A percentile compares a stretch with the other conserved stretches of the same genome.
Conservation (phyloP, 1,140 invertebrate genomes). For the Macrocentrus cingulum region DNA sequence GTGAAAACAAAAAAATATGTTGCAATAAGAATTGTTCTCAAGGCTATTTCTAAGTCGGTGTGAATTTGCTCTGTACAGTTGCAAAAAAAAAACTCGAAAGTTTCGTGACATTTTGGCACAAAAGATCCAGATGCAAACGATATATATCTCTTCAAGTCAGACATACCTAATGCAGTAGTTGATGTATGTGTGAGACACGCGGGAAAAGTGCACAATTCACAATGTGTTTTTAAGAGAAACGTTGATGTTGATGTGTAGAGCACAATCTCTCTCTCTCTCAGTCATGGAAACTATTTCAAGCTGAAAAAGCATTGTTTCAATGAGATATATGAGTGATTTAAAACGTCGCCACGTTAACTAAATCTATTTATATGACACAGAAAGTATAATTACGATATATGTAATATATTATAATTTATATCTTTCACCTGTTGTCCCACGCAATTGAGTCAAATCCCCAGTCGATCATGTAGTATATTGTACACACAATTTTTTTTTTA, state of each 20-base stretch:
- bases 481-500: no score
- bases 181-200: background rate
- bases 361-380: background rate
- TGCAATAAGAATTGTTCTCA: no score
- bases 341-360: background rate
- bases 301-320: background rate
- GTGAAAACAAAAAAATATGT: background rate
- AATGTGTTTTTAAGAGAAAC: constrained; percentile 5
- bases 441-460: no score
- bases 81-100: background rate
- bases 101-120: constrained; percentile 15
- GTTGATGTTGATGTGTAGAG: background rate
- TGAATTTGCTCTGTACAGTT: constrained; percentile 3
- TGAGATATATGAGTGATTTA: background rate
- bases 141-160: background rate
- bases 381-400: no score
- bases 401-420: no score
- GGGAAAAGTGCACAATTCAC: background rate
- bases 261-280: background rate
- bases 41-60: constrained; percentile 9
- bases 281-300: background rate
- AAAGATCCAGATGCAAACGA: background rate
- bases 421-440: no score
- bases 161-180: no score
- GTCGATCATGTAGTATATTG: no score